Base-by-base conservation (phyloP, 2,113 vertebrate genomes). In the Dissostichus mawsoni region DNA sequence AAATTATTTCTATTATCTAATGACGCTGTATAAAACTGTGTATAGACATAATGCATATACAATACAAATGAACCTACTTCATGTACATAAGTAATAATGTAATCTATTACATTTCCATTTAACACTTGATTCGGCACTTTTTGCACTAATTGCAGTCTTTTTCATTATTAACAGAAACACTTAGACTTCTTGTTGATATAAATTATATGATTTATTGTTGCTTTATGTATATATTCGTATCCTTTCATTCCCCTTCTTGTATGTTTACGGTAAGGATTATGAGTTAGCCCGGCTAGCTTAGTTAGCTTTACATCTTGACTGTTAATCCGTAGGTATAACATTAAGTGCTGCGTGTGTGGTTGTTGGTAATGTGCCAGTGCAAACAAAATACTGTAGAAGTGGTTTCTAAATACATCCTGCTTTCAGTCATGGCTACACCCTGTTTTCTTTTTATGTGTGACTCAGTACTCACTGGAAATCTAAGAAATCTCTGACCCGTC, bases 401-500 rank as follows among this genome's bases (percentile, higher is more conserved):
- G 11, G 7, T 25, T 18, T 5, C 17, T 64, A 16, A 45, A 48
- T 18, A 1, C 1, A 33, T 61, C 13, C 45, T 12, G 7, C 33
- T 44, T 44, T 73, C 51, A 36, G 66, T 53, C 45, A 70, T 3
- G 23, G 77, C 65, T 47, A 25, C 81, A 48, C 68, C 69, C 68
- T 16, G 0, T 41, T 78, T 71, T 74, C 58, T 80, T 71, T 66
- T 61, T 76, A 87, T 0, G 0, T 29, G 55, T 87, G 90, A 92
- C 70, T 90, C 74, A 78, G 61, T 52, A 5, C 83, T 86, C 45
- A 12, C 45, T 83, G 74, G 83, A 89, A 90, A 17, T 56, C 58
- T 75, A 0, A 14, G 57, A 66, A 58, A 5, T 66, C n/a, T 61
- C 17, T 61, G 55, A 51, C 50, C 16, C 11, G 18, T 14, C 45